Evolutionary conservation across 1,140 invertebrate genomes (phyloP).

Genomic region (Prorops nasuta): DNA sequence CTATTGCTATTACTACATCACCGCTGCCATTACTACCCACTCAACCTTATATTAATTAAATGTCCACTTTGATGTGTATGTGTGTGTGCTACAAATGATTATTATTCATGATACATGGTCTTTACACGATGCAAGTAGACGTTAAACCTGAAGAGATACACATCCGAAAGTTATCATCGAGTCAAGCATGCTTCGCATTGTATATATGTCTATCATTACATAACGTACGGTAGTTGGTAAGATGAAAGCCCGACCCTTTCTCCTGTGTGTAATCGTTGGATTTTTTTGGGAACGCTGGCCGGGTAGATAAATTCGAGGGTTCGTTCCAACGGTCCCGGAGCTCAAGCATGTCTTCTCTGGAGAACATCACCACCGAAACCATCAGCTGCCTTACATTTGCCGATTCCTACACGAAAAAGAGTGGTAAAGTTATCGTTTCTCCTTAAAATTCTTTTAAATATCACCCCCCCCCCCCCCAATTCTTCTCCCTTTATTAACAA

Average conservation of each 20-base stretch:
- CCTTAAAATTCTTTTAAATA: slow-evolving; percentile 12
- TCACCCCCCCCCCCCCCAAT: no score
- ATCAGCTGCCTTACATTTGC: slow-evolving; percentile 94
- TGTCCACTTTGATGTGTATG: no score
- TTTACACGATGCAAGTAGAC: background rate
- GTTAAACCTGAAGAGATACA: slow-evolving; percentile 2
- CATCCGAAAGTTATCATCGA: slow-evolving; percentile 12
- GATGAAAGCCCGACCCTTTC: slow-evolving; percentile 12
- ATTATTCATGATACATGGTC: slow-evolving; percentile 1
- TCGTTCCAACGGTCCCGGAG: slow-evolving; percentile 94
- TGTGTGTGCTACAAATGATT: no score
- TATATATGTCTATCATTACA: background rate
- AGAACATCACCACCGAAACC: slow-evolving; percentile 93
- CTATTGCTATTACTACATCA: background rate
- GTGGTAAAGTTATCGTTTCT: slow-evolving; percentile 63
- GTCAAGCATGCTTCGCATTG: slow-evolving; percentile 9
- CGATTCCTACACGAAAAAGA: slow-evolving; percentile 92
- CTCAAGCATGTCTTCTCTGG: slow-evolving; percentile 95
- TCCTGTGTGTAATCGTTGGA: slow-evolving; percentile 42
- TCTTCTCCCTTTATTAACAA: slow-evolving; percentile 10
- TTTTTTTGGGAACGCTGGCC: slow-evolving; percentile 63
- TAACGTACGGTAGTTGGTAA: slow-evolving; percentile 8
- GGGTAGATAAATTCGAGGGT: slow-evolving; percentile 92
- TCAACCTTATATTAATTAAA: no score
- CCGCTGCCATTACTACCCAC: background rate